phyloP scores from a whole-genome alignment of 2,888 invertebrate genomes.

The Drosophila robusta region DNA sequence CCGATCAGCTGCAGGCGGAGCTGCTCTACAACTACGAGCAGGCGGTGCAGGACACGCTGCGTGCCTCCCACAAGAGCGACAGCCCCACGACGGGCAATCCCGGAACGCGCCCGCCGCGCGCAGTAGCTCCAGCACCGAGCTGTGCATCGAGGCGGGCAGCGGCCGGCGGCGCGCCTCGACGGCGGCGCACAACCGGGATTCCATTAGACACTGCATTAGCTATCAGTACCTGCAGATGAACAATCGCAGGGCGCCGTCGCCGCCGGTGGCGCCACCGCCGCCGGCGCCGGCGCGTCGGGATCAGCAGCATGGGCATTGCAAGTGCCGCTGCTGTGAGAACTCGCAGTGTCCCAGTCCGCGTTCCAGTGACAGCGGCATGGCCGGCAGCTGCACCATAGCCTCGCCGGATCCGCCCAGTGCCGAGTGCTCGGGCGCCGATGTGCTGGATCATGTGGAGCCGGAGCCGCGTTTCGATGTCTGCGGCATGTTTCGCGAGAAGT shows the following conservation, averaged over 20 bases:
- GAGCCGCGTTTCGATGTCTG: constrained; percentile 83
- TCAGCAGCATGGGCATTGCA: constrained; percentile 58
- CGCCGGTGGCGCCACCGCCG: constrained; percentile 25
- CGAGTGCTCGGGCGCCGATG: constrained; percentile 61
- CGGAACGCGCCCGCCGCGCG: constrained; percentile 33
- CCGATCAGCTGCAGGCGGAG: constrained; percentile 86
- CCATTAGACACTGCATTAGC: constrained; percentile 86
- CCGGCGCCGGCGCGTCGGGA: constrained; percentile 23
- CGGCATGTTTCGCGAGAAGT: constrained; percentile 84
- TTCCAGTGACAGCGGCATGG: constrained; percentile 93
- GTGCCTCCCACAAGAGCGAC: constrained; percentile 47
- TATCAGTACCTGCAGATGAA: constrained; percentile 85
- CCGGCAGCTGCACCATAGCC: constrained; percentile 91
- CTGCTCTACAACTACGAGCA: constrained; percentile 86
- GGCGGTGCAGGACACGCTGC: constrained; percentile 86
- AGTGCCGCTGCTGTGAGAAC: constrained; percentile 88
- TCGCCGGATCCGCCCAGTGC: constrained; percentile 88
- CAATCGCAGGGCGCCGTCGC: constrained; percentile 39
- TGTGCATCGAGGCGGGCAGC: constrained; percentile 78
- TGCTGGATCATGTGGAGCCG: constrained; percentile 62
- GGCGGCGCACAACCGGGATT: constrained; percentile 60
- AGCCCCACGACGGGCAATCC: constrained; percentile 49
- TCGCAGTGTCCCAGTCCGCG: constrained; percentile 89
- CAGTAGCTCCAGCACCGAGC: constrained; percentile 66
- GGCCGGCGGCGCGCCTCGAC: constrained; percentile 9